Percentiles rank a stretch among this genome's conserved stretches.
These are phyloP conservation scores for Nesogale talazaci DNA, from an alignment of 2,113 vertebrate species.

Conservation along the genomic window DNA sequence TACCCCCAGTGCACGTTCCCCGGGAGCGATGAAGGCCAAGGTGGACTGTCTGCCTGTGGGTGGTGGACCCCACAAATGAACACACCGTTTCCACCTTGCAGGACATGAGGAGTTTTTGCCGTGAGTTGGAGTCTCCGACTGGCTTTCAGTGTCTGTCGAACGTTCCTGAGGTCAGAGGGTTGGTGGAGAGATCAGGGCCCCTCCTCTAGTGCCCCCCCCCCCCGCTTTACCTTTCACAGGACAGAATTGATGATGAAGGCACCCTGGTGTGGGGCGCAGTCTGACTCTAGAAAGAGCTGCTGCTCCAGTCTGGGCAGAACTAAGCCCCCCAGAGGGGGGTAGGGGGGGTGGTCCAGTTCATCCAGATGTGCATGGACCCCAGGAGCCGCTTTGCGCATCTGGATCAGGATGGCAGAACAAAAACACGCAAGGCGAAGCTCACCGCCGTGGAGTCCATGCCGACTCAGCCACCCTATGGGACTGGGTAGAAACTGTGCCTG, in stretches of 20 bases:
- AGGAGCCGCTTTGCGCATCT: too few species aligned
- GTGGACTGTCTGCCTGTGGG: neutral
- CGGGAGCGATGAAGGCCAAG: neutral
- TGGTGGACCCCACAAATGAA: neutral
- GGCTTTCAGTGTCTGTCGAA: constrained; percentile 37
- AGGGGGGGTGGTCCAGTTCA: too few species aligned
- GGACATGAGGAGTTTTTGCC: neutral
- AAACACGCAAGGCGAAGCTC: too few species aligned
- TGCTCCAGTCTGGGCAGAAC: too few species aligned
- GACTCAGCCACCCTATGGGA: too few species aligned
- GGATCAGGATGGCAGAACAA: neutral
- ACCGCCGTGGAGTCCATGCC: too few species aligned
- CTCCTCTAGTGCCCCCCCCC: constrained; percentile 48
- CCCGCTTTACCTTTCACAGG: constrained; percentile 78
- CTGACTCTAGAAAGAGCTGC: too few species aligned
- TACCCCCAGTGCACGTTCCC: neutral
- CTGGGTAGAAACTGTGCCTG: too few species aligned
- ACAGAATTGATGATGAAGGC: constrained; percentile 81
- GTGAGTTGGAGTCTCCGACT: neutral
- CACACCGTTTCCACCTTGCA: rapidly evolving
- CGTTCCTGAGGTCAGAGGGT: constrained; percentile 16
- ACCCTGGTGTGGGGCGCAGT: neutral
- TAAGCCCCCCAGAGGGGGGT: too few species aligned
- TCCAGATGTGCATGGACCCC: too few species aligned
- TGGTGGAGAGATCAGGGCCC: neutral